These are phyloP conservation scores for Boulengerochromis microlepis DNA, from an alignment of 2,113 vertebrate genomes.

Conservation along the genomic window DNA sequence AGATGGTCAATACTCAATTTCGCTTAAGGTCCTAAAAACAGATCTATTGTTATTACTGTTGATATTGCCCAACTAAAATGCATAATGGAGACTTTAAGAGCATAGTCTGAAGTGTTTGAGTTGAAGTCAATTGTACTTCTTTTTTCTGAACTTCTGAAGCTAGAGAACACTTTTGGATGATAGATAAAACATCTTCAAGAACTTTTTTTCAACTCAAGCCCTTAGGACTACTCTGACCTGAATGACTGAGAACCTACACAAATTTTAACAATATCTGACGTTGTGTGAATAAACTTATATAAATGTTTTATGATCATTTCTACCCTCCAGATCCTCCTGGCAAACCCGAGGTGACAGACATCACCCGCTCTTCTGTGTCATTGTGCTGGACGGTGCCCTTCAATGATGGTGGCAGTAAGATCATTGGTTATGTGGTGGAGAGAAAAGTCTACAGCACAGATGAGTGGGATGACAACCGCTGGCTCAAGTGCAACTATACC, in stretches of 20 bases:
- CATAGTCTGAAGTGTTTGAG: neutral
- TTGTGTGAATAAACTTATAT: neutral
- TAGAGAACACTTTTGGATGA: neutral
- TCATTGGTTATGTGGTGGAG: slow-evolving; percentile 90
- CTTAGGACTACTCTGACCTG: neutral
- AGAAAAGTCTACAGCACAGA: slow-evolving; percentile 82
- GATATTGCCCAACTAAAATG: neutral
- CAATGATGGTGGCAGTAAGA: slow-evolving; percentile 92
- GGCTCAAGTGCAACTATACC: slow-evolving; percentile 98
- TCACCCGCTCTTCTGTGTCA: slow-evolving; percentile 86
- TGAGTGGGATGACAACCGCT: slow-evolving; percentile 84
- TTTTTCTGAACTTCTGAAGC: neutral
- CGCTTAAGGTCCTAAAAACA: neutral
- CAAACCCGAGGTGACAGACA: slow-evolving; percentile 90
- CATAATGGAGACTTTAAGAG: neutral
- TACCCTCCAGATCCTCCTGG: slow-evolving; percentile 81
- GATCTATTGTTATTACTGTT: neutral
- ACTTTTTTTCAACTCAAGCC: neutral
- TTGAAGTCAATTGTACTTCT: neutral
- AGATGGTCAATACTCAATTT: neutral
- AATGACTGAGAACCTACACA: neutral
- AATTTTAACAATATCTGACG: neutral
- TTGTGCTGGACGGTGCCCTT: slow-evolving; percentile 86
- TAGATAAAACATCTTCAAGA: neutral
- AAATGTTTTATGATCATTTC: neutral